Evolutionary conservation across 2,797 vertebrate species (phyloP).

Genomic region (Falco rusticolus): DNA sequence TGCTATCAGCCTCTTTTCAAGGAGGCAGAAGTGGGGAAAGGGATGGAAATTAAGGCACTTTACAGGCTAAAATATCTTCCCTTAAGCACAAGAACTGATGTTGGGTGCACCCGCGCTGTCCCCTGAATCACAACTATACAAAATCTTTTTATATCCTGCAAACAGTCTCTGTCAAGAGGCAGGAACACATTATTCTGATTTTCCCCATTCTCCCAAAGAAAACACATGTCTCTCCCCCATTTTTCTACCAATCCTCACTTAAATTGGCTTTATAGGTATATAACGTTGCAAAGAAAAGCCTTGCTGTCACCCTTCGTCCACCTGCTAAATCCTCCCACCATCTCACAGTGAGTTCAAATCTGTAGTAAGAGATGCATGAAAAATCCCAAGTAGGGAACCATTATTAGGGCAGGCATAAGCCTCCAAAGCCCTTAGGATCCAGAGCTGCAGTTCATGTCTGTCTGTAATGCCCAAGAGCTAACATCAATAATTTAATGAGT

Average conservation of each 20-base stretch:
- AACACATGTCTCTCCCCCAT: neutral
- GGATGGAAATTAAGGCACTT: neutral
- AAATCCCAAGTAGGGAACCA: neutral
- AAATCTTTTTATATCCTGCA: neutral
- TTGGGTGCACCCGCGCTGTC: neutral
- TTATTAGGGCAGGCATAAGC: neutral
- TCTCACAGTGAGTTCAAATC: neutral
- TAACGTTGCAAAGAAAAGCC: neutral
- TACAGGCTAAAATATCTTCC: neutral
- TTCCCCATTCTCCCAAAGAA: neutral
- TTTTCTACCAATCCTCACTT: neutral
- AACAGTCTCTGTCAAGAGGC: neutral
- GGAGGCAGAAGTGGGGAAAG: neutral
- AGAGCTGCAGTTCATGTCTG: neutral
- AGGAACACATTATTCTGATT: neutral
- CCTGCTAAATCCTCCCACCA: neutral
- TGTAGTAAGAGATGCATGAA: neutral
- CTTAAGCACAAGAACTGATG: neutral
- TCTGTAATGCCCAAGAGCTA: constrained; percentile 21
- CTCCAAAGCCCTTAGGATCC: neutral
- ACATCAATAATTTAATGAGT: constrained; percentile 2
- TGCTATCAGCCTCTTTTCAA: neutral
- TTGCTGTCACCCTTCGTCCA: neutral
- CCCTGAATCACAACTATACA: neutral
- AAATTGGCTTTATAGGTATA: neutral